Evolutionary conservation across 2,797 vertebrate species (phyloP), one percentile per base, ranked within the genome.

Genomic region (Graptemys geographica): DNA sequence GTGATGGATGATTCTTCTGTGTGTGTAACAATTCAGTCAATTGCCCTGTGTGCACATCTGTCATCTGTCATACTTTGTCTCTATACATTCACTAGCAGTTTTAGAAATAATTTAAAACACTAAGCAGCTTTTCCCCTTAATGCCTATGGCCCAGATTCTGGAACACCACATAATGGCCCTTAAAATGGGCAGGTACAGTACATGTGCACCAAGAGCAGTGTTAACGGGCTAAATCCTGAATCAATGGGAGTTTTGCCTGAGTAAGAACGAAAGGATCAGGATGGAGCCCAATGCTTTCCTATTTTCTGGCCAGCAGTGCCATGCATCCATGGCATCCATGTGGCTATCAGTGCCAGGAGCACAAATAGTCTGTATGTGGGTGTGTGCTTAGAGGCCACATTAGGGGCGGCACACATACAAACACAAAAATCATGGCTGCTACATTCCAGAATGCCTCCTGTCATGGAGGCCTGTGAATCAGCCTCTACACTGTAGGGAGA

Each of bases 81-180:
- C 53, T 74, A 78, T 81, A 2, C 81, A 37, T 95, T 94, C 94
- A 49, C 89, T 74, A 90, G 84, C 57, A 84, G 94, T 85, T 95
- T 95, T 90, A 69, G 81, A 65, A 94, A 90, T 88, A 3, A 95
- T 94, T 93, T 94, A 92, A 94, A 89, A 87, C 95, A 88, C 84
- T 96, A 97, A 97, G 95, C 94, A 96, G 95, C 94, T 97, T 97
- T 97, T 88, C 90, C 86, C 44, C 93, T 94, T 94, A 90, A 95
- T 95, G 95, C 53, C 86, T 59, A 69, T 85, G 83, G 79, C 86
- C 79, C 83, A 85, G 80, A 96, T 97, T 92, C 87, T 94, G 57
- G 90, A 53, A 92, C 86, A 84, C 72, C 33, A 62, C 23, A 72
- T 90, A 69, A 81, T 27, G 4, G 41, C 72, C 80, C 49, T n/a